Base-by-base conservation (phyloP, 2,113 vertebrate species). In the Proterorhinus semilunaris region DNA sequence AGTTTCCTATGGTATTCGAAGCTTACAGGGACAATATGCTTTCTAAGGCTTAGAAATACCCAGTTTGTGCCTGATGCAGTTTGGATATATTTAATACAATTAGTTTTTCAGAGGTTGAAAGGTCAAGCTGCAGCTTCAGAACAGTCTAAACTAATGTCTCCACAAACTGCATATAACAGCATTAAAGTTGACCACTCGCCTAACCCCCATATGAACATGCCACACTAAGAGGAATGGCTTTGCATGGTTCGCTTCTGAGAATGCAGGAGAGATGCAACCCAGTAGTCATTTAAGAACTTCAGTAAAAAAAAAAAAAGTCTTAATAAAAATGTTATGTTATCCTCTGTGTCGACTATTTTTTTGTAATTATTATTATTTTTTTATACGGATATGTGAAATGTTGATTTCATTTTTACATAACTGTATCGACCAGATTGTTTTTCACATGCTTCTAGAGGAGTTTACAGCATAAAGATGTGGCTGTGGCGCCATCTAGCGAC, bases 191-290 rank as follows among this genome's bases (percentile, higher is more conserved):
- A 82, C 75, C 67, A 52, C 72, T 58, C 79, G 79, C 82, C 66
- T 71, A 63, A 75, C 75, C 76, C 68, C 81, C 81, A 68, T 66
- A 83, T 52, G 72, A 54, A 82, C 68, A 66, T 65, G 65, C 78
- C 72, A 82, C 12, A 9, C 71, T 15, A 44, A 87, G 70, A 71
- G 78, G 76, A 87, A 87, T 83, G 81, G 80, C 76, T 87, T 86
- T 90, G 86, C 85, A 90, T 89, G 89, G 79, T 80, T 68, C 42
- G 65, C 67, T 83, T 82, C 62, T 86, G 68, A 76, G 80, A 84
- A 68, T 83, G 81, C 84, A 76, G 76, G 62, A 79, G 81, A 83
- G 46, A 50, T 83, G 71, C 78, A 88, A 74, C 70, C 69, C 48
- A 69, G 76, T 71, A 84, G 81, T 74, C 70, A 83, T 82, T 82